Percentiles rank a stretch among this genome's conserved stretches.
These are phyloP conservation scores for Muscicapa comitata DNA, from an alignment of 2,797 vertebrate species.

Conservation along the genomic window DNA sequence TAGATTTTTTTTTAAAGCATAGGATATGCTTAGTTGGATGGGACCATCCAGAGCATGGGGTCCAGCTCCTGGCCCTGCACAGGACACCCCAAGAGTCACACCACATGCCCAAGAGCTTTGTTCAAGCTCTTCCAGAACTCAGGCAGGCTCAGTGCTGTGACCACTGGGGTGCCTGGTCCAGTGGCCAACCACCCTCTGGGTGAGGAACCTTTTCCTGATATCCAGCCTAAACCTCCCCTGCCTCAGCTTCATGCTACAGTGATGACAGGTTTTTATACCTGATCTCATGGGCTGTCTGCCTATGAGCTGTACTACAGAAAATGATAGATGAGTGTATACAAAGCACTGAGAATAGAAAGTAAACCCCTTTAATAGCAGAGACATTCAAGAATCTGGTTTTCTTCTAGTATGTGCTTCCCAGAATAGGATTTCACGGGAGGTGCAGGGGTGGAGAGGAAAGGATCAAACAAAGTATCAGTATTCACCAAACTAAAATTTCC, in stretches of 20 bases:
- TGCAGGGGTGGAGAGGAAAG: background rate
- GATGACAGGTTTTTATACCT: background rate
- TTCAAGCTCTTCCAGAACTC: accelerated
- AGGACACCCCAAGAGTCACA: background rate
- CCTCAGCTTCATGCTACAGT: background rate
- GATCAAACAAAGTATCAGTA: background rate
- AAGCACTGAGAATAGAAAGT: background rate
- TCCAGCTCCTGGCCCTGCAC: background rate
- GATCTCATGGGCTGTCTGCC: background rate
- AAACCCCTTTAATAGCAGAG: background rate
- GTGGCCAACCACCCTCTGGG: accelerated
- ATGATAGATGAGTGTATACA: background rate
- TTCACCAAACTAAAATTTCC: background rate
- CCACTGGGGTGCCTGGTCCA: background rate
- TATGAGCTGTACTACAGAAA: background rate
- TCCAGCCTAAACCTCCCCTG: background rate
- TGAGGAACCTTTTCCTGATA: background rate
- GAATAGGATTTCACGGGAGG: background rate
- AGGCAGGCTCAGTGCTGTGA: background rate
- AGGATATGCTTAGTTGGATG: background rate
- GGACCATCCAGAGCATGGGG: accelerated
- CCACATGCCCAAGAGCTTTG: accelerated
- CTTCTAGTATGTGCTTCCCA: background rate
- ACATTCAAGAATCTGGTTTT: background rate
- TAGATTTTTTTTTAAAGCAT: background rate